phyloP scores from a whole-genome alignment of 2,888 invertebrate genomes.

The Plutella xylostella region DNA sequence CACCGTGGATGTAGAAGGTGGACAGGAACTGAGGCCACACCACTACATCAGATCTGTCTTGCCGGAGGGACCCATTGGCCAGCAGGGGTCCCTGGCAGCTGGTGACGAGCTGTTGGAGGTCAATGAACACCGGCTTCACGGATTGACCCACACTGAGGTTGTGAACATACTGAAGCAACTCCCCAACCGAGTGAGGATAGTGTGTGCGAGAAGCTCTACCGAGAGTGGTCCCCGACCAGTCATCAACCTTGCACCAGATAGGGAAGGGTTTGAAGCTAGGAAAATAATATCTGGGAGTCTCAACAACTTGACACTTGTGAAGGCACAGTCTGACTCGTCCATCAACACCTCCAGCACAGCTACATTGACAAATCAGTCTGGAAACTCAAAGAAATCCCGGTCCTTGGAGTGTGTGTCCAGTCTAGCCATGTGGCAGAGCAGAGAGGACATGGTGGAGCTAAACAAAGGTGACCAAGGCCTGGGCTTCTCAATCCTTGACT shows the following conservation, averaged over 20 bases:
- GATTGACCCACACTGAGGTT: constrained; percentile 96
- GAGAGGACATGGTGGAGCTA: constrained; percentile 91
- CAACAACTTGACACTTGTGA: constrained; percentile 86
- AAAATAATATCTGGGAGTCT: constrained; percentile 89
- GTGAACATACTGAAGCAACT: constrained; percentile 94
- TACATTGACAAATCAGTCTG: constrained; percentile 77
- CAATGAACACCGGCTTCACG: constrained; percentile 91
- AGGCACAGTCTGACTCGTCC: constrained; percentile 96
- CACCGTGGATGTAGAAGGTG: constrained; percentile 98
- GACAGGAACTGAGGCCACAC: constrained; percentile 96
- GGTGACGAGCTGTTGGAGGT: constrained; percentile 98
- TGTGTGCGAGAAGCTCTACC: constrained; percentile 83
- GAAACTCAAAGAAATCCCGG: constrained; percentile 82
- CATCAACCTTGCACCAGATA: constrained; percentile 82
- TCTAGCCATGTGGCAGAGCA: constrained; percentile 96
- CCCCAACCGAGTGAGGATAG: constrained; percentile 89
- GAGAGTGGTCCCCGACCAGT: constrained; percentile 77
- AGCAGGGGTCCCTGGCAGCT: constrained; percentile 88
- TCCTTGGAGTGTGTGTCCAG: constrained; percentile 96
- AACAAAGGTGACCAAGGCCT: constrained; percentile 95
- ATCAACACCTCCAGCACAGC: constrained; percentile 89
- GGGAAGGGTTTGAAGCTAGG: constrained; percentile 83
- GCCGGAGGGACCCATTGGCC: constrained; percentile 96
- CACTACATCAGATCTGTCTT: constrained; percentile 97
- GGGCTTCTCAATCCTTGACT: constrained; percentile 98